Conservation (phyloP, 2,888 invertebrate species). For the Plebejus melissa region DNA sequence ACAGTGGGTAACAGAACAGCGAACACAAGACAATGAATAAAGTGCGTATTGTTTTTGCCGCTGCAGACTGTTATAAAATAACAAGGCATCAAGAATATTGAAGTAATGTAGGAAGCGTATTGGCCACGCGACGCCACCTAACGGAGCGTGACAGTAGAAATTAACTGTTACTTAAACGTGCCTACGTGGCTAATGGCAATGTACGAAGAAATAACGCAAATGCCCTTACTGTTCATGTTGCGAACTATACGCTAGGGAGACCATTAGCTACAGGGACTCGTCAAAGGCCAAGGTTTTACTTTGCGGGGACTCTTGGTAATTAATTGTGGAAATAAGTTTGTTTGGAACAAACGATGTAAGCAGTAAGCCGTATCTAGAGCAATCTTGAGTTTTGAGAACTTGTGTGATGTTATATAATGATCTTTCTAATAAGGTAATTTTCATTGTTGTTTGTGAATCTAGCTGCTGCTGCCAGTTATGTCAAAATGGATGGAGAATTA, state of each 20-base stretch:
- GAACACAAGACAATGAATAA: neutral
- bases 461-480: neutral
- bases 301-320: neutral
- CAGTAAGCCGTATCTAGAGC: neutral
- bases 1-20: neutral
- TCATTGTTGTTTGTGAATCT: neutral
- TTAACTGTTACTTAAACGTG: constrained; percentile 74
- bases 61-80: constrained; percentile 12
- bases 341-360: neutral
- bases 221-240: neutral
- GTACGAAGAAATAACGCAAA: constrained; percentile 1
- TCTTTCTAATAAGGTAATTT: neutral
- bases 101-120: constrained; percentile 62
- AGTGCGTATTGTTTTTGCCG: neutral
- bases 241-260: neutral
- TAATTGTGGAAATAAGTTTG: neutral
- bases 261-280: neutral
- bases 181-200: constrained; percentile 34
- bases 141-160: constrained; percentile 74
- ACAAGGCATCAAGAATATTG: constrained; percentile 19
- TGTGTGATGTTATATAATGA: neutral
- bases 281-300: neutral
- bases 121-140: constrained; percentile 67
- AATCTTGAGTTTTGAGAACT: neutral
- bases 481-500: neutral